Base-by-base conservation (phyloP, 2,888 invertebrate species). In the Adineta ricciae region DNA sequence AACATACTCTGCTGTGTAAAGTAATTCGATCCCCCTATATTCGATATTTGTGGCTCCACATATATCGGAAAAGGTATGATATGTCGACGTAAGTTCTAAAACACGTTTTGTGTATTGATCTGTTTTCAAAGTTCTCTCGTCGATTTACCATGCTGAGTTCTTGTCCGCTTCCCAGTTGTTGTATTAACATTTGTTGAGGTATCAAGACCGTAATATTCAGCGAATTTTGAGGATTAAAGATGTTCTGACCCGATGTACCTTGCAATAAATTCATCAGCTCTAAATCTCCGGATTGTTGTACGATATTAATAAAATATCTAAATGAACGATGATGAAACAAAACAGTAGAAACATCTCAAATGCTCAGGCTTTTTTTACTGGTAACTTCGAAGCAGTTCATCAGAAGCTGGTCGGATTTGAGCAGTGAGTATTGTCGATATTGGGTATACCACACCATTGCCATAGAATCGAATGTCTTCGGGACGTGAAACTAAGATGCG, bases 81-180 rank as follows among this genome's bases (percentile, higher is more conserved):
- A n/a, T 78, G 78, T 41, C 78, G 41, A n/a, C 78, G 78, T 78
- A 78, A 21, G n/a, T 78, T 41, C 78, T 78, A 78, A 19, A 73
- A 73, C 0, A 78, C 27, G 5, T 46, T 46, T 46, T 11, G 11
- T 46, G 5, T 8, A 11, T 46, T 27, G 27, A 27, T 21, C 27
- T 11, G 9, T 24, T 11, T n/a, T 2, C n/a, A 64, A 27, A 27
- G 11, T 5, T 64, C 7, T n/a, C 5, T 64, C 24, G 8, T 38
- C 14, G 38, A 78, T 11, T 24, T 41, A 78, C 78, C 41, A 41
- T 41, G 14, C 24, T 41, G n/a, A 78, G 78, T 21, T 78, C 78
- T 78, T 41, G 78, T 19, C 24, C 24, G 11, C n/a, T 78, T 38
- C 78, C 78, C n/a, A 78, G 3, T 41, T 78, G 78, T 38, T 41